Evolutionary conservation across 1,140 invertebrate species (phyloP), one percentile per base, ranked within the genome.

Genomic region (Antheraea pernyi): DNA sequence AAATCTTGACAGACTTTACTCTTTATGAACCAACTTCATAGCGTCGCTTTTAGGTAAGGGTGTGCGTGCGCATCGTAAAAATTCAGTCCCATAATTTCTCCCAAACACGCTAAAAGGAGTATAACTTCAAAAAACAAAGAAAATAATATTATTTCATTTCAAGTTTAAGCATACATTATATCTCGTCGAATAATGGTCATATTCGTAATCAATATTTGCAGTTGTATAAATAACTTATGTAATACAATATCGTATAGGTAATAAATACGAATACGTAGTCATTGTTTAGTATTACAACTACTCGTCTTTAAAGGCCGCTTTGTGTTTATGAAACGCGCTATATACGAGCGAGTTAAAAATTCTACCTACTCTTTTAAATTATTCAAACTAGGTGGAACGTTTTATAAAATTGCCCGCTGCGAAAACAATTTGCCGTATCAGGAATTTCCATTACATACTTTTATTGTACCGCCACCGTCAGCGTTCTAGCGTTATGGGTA

Each of bases 371-470:
- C 19, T 8, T 67, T 65, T 67, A 71, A 67, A 58, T 71, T 69
- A 68, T 64, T 68, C 53, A 19, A 63, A 65, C 67, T 67, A 74
- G 69, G 67, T 48, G 58, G 19, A n/a, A 19, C 68, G 64, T 39
- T 68, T 59, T 68, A 19, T 53, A 70, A 79, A 68, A 71, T 76
- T 76, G 72, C 73, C 76, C 71, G 72, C 67, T 69, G 72, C 73
- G 72, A 83, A 78, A 80, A 77, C 80, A 79, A 77, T 79, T 73
- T 76, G 71, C 69, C 68, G 77, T 79, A 78, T 82, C 75, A 80
- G 76, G 70, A 79, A 75, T 76, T 79, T 72, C 77, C 73, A 77
- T 79, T 77, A 74, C 73, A 66, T 53, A 59, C 46, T 59, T 67
- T 67, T 67, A 67, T 67, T 67, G 53, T 67, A 73, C 77, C 71